A percentile compares a stretch with the other conserved stretches of the same genome.
Conservation (phyloP, 1,140 invertebrate species). For the Mamestra configurata region DNA sequence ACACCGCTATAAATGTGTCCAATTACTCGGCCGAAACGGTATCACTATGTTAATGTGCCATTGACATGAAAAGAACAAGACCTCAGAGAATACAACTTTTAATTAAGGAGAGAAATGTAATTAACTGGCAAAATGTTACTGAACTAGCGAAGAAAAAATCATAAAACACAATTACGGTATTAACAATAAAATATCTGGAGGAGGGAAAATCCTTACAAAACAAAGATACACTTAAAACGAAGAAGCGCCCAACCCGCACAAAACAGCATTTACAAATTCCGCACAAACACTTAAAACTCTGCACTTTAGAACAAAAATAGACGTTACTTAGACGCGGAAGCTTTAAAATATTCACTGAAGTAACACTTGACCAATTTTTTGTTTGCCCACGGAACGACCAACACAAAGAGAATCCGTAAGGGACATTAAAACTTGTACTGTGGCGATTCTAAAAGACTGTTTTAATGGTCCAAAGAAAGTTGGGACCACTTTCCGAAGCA, state of each 20-base stretch:
- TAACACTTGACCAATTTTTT: constrained; percentile 41
- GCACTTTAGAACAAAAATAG: constrained; percentile 24
- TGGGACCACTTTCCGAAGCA: constrained; percentile 68
- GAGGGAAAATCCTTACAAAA: too few relatives aligned
- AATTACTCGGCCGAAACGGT: too few relatives aligned
- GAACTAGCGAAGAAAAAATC: too few relatives aligned
- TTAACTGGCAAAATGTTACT: too few relatives aligned
- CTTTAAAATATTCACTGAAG: constrained; percentile 29
- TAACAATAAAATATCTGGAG: too few relatives aligned
- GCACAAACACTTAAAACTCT: constrained; percentile 24
- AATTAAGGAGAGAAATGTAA: too few relatives aligned
- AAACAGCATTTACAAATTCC: background rate
- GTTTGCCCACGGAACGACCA: constrained; percentile 37
- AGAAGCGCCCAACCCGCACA: background rate
- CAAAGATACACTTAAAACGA: too few relatives aligned
- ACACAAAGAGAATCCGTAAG: constrained; percentile 53
- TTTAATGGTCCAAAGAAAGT: constrained; percentile 72
- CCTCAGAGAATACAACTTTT: too few relatives aligned
- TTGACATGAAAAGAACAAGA: too few relatives aligned
- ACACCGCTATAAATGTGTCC: too few relatives aligned
- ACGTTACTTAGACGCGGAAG: constrained; percentile 25
- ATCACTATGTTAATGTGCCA: too few relatives aligned
- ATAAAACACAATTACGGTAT: too few relatives aligned
- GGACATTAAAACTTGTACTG: constrained; percentile 77
- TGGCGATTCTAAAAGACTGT: constrained; percentile 71